These are phyloP conservation scores for Australoheros scitulus DNA, from an alignment of 2,113 vertebrate species.

Conservation along the genomic window DNA sequence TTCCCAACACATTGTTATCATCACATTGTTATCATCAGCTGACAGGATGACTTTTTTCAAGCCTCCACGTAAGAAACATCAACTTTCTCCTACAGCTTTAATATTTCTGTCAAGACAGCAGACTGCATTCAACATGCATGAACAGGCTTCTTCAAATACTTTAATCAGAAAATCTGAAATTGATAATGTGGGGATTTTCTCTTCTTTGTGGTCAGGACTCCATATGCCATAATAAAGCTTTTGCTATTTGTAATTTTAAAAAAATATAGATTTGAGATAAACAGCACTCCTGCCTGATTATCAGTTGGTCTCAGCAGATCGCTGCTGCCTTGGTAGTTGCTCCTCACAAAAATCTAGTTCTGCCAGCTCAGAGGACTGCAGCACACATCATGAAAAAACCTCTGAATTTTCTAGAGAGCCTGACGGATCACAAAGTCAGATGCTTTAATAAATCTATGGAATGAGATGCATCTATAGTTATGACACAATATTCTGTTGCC, in stretches of 20 bases:
- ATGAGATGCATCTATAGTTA: not conserved
- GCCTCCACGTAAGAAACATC: not conserved
- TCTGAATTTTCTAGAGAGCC: too few relatives aligned
- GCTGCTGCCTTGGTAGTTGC: not conserved
- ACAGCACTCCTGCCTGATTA: too few relatives aligned
- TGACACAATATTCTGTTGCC: not conserved
- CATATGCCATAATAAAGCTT: not conserved
- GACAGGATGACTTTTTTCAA: not conserved
- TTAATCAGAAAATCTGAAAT: not conserved
- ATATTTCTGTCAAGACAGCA: not conserved
- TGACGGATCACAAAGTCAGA: too few relatives aligned
- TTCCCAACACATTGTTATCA: too few relatives aligned
- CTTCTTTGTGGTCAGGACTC: not conserved
- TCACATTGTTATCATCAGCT: too few relatives aligned
- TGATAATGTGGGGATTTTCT: not conserved
- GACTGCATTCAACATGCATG: not conserved
- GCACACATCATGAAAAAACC: too few relatives aligned
- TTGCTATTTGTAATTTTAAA: not conserved
- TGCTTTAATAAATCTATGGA: not conserved
- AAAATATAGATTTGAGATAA: too few relatives aligned
- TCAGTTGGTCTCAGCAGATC: not conserved
- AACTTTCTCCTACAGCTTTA: not conserved
- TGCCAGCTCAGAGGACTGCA: too few relatives aligned
- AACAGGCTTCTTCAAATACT: not conserved
- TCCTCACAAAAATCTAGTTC: too few relatives aligned